Percentiles rank a stretch among this genome's conserved stretches.
Conservation (phyloP, 2,888 invertebrate genomes). For the Alloplasta piceator region DNA sequence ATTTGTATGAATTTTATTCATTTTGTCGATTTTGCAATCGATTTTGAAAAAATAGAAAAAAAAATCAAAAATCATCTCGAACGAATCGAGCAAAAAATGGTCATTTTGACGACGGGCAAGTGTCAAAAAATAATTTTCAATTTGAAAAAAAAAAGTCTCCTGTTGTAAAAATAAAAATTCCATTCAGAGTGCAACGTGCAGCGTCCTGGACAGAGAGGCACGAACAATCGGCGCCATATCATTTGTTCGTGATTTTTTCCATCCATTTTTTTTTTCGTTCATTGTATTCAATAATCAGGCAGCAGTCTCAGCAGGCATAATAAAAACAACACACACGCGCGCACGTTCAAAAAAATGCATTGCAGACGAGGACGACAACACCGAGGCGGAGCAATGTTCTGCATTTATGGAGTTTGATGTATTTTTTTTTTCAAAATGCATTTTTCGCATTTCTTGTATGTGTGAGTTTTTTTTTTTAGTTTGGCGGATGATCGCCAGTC, state of each 20-base stretch:
- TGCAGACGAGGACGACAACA: constrained; percentile 77
- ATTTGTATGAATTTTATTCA: no score
- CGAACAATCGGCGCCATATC: constrained; percentile 46
- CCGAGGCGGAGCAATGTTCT: constrained; percentile 79
- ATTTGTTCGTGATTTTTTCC: constrained; percentile 44
- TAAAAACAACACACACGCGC: constrained; percentile 71
- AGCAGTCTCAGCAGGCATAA: constrained; percentile 78
- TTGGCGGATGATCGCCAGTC: constrained; percentile 65
- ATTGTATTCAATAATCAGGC: constrained; percentile 71
- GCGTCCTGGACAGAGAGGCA: constrained; percentile 47
- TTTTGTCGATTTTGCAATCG: constrained; percentile 23
- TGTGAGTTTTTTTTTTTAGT: constrained; percentile 57
- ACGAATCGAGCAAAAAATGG: no score
- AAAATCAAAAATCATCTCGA: neutral
- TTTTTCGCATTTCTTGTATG: constrained; percentile 64
- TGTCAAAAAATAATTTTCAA: neutral
- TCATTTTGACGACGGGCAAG: no score
- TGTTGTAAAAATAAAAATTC: constrained; percentile 19
- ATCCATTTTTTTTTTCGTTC: constrained; percentile 6
- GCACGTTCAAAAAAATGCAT: constrained; percentile 68
- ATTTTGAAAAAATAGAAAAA: neutral
- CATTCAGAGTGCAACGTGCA: constrained; percentile 52
- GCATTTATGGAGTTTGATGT: constrained; percentile 76
- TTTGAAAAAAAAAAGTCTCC: constrained; percentile 5
- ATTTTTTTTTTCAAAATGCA: constrained; percentile 66